These are phyloP conservation scores for Nomada fucata DNA, from an alignment of 2,888 invertebrate species.

Conservation along the genomic window DNA sequence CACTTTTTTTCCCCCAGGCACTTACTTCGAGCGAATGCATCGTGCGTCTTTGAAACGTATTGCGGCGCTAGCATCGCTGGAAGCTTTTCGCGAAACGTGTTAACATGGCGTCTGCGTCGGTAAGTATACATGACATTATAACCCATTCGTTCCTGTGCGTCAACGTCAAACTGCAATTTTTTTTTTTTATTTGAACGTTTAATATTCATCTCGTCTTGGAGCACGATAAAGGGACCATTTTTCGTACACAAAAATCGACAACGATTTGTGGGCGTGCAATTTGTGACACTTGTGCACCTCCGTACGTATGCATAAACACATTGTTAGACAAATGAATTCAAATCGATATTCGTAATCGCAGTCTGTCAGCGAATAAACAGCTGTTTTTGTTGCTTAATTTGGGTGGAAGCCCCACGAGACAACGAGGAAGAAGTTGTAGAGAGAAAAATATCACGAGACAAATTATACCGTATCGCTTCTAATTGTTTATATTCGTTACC, in stretches of 20 bases:
- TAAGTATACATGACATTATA: conserved; percentile 72
- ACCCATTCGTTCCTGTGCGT: conserved; percentile 31
- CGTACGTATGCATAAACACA: conserved; percentile 65
- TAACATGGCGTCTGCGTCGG: conserved; percentile 83
- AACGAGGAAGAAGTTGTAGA: too few species aligned
- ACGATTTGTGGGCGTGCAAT: conserved; percentile 29
- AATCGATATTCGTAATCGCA: background rate
- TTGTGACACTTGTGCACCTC: conserved; percentile 54
- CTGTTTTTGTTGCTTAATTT: background rate
- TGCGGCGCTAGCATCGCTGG: conserved; percentile 30
- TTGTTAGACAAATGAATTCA: background rate
- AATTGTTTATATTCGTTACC: conserved; percentile 79
- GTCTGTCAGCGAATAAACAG: background rate
- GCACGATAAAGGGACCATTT: conserved; percentile 23
- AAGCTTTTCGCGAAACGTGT: conserved; percentile 41
- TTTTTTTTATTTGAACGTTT: conserved; percentile 28
- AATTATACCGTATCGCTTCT: background rate
- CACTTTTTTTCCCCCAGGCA: too few species aligned
- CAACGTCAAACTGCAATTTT: conserved; percentile 39
- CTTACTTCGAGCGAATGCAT: background rate
- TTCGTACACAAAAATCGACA: conserved; percentile 19
- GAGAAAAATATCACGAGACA: background rate
- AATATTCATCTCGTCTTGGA: conserved; percentile 24
- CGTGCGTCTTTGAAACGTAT: background rate
- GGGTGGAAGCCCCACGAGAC: background rate